Evolutionary conservation across 2,797 vertebrate genomes (phyloP), one percentile per base, ranked within the genome.

Genomic region (Kryptopterus vitreolus): DNA sequence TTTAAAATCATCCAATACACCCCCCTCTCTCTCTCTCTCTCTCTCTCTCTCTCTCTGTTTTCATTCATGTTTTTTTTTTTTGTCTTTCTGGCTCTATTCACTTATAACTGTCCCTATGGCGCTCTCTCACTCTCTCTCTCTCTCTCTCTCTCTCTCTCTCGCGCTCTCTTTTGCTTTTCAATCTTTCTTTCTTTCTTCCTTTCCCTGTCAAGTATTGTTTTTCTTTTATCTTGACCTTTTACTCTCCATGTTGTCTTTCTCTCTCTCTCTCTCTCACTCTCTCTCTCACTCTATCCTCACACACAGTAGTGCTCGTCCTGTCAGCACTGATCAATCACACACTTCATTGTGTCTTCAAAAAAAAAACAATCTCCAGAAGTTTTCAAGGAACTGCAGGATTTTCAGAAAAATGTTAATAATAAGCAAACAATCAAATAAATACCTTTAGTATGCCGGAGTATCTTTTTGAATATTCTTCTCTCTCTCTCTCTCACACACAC

Each of bases 111-210:
- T 52, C 9, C 31, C 24, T n/a, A 0, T 31, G 3, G 11, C 7
- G 11, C 29, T 33, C 1, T 22, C 48, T 53, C 10, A 52, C 50
- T 33, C 18, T 53, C 48, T 7, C 16, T 71, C 48, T 33, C 48
- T 71, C 48, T 68, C 35, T 70, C n/a, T 69, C 68, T 71, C 48
- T 52, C 48, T 70, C 18, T 15, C 11, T 68, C n/a, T 68, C 65
- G 46, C 11, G 6, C 38, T 43, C 7, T 43, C 38, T 2, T 43
- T 43, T 70, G 26, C 29, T 31, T 69, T 68, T 24, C 6, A 29
- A 26, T 68, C 38, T 24, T 68, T 46, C 65, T 6, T 50, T 68
- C 38, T 24, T 68, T 46, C 65, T 6, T 50, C 8, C 24, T 50
- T 69, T 50, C 24, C 18, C 43, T 69, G n/a, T 48, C 65, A 66